Evolutionary conservation across 2,888 invertebrate species (phyloP).

Genomic region (Crematogaster levior): DNA sequence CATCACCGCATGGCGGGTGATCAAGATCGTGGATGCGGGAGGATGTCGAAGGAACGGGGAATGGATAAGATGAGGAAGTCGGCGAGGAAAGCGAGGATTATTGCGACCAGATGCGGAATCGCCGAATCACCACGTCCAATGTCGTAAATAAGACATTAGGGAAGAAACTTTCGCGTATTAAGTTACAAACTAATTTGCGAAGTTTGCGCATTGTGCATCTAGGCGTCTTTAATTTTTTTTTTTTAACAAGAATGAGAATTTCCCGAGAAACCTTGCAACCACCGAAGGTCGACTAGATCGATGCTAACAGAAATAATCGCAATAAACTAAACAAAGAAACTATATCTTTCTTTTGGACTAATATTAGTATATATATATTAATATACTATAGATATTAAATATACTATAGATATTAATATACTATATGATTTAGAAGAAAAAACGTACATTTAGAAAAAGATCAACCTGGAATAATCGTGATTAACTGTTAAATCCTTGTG

Average conservation of each 20-base stretch:
- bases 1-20: neutral
- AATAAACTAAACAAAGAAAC: too few relatives aligned
- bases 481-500: neutral
- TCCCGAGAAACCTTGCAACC: neutral
- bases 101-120: slow-evolving; percentile 4
- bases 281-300: neutral
- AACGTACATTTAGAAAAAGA: neutral
- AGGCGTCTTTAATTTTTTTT: neutral
- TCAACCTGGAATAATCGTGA: neutral
- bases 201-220: neutral
- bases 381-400: too few relatives aligned
- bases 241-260: neutral
- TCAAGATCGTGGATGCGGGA: neutral
- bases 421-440: slow-evolving; percentile 5
- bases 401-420: too few relatives aligned
- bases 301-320: neutral
- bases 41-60: neutral
- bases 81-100: slow-evolving; percentile 6
- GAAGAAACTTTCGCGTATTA: slow-evolving; percentile 11
- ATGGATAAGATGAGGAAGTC: neutral
- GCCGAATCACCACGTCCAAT: slow-evolving; percentile 2
- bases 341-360: neutral
- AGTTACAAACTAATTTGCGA: slow-evolving; percentile 8
- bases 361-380: neutral
- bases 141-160: slow-evolving; percentile 8